A percentile compares a stretch with the other conserved stretches of the same genome.
Evolutionary conservation across 2,113 vertebrate genomes (phyloP).

Genomic region (Daubentonia madagascariensis): DNA sequence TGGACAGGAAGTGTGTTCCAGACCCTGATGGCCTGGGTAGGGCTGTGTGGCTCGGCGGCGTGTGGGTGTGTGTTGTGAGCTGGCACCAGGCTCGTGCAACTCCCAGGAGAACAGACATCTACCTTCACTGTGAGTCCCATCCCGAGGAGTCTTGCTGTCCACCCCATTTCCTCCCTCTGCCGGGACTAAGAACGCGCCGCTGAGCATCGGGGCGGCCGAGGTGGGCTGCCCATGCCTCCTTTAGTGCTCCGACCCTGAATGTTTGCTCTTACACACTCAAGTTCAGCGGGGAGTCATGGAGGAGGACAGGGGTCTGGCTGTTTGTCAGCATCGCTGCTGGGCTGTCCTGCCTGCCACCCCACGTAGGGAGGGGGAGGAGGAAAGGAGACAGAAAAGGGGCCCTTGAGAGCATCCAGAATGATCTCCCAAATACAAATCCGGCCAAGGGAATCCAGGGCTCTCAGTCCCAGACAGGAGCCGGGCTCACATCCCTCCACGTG

Average conservation of each 20-base stretch:
- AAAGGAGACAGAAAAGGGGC: background rate
- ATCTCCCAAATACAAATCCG: background rate
- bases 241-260: conserved; percentile 21
- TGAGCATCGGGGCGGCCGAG: background rate
- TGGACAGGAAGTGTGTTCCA: background rate
- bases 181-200: background rate
- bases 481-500: accelerated
- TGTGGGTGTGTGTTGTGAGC: background rate
- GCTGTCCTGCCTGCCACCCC: background rate
- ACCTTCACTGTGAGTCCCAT: accelerated
- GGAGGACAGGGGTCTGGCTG: background rate
- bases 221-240: background rate
- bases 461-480: background rate
- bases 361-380: background rate
- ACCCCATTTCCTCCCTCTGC: background rate
- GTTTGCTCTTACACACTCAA: background rate
- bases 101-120: background rate
- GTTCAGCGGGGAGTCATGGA: conserved; percentile 39
- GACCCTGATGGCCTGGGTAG: background rate
- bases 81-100: background rate
- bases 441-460: background rate
- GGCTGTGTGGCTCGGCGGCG: background rate
- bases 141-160: background rate
- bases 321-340: background rate
- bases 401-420: background rate